A percentile compares a stretch with the other conserved stretches of the same genome.
phyloP scores from a whole-genome alignment of 2,888 invertebrate genomes.

The Agrochola litura region DNA sequence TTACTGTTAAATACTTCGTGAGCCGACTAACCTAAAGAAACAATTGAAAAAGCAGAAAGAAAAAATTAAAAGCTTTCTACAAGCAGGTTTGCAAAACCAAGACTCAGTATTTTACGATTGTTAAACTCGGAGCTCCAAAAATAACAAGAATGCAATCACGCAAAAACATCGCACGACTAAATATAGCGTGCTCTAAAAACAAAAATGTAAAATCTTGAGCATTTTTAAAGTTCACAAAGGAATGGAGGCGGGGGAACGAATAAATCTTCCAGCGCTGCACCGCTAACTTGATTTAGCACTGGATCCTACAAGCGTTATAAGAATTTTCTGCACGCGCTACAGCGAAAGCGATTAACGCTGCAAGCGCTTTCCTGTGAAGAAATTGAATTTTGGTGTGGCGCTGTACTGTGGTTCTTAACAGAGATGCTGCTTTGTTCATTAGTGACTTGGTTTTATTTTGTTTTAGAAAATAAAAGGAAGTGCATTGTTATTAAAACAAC shows the following conservation, averaged over 20 bases:
- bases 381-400: conserved; percentile 60
- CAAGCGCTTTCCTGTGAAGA: conserved; percentile 53
- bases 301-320: conserved; percentile 62
- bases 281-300: conserved; percentile 68
- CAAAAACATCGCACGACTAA: conserved; percentile 53
- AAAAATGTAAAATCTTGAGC: conserved; percentile 64
- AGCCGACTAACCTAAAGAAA: not conserved
- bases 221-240: conserved; percentile 67
- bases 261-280: conserved; percentile 68
- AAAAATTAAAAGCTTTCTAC: not conserved
- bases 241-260: conserved; percentile 56
- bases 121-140: conserved; percentile 41
- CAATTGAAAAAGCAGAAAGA: not conserved
- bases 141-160: conserved; percentile 56
- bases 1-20: not conserved
- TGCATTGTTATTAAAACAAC: conserved; percentile 8
- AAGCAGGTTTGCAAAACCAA: not conserved
- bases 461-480: conserved; percentile 29
- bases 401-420: conserved; percentile 42
- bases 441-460: conserved; percentile 38
- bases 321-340: conserved; percentile 64
- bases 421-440: conserved; percentile 52
- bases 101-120: conserved; percentile 18
- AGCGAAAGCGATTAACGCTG: conserved; percentile 65
- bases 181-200: conserved; percentile 58